Base-by-base conservation (phyloP, 2,113 vertebrate species). In the Etheostoma spectabile region DNA sequence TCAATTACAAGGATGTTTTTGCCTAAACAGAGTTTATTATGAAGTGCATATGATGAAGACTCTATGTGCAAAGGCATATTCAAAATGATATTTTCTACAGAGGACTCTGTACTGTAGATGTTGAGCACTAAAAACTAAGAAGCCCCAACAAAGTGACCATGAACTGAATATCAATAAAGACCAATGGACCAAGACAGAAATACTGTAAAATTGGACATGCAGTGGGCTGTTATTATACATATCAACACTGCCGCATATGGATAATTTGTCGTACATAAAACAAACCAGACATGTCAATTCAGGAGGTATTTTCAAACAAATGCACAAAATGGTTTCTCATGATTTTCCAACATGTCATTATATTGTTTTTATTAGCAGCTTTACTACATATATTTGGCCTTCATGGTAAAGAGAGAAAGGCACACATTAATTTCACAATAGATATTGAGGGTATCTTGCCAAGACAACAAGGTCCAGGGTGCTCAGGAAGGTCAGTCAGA, bases 1-100 rank as follows among this genome's bases (percentile, higher is more conserved):
- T 88, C 89, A 86, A 77, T 83, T 82, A 89, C 80, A 73, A 45
- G 57, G 53, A 21, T 64, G 80, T 53, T 42, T 21, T 52, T 38
- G 30, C 52, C 48, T 82, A 60, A 80, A 85, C 46, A 42, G 74
- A 61, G 75, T 63, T 79, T 35, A 77, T 82, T 64, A 83, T 74
- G 53, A 86, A 75, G 55, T 12, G 61, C 56, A 38, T 27, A 49
- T n/a, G 49, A 33, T 49, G 22, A 49, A 33, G 42, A 71, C 33
- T 56, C 3, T 65, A 14, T 74, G 27, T 30, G 64, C 49, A 21
- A 2, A 10, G 53, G 42, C 19, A 18, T 19, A 51, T 62, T 55
- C 27, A 42, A 38, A 78, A 74, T 27, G 16, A 53, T 14, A 66
- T 59, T 42, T 68, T 77, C 49, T 30, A 22, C 19, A 15, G 22